Base-by-base conservation (phyloP, 2,888 invertebrate species). In the Caenorhabditis angaria region DNA sequence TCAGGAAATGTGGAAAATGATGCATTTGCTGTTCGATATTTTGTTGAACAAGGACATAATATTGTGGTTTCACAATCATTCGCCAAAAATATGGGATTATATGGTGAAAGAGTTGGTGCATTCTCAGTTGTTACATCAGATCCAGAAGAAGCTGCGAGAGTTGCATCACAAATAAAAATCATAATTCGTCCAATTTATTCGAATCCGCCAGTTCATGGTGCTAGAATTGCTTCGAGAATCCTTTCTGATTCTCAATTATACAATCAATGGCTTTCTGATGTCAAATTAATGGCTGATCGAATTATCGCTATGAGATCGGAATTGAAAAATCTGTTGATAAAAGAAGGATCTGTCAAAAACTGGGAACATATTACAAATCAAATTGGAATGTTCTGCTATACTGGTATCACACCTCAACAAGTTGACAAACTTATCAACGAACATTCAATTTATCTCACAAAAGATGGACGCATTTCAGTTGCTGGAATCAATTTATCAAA, bases 301-400 rank as follows among this genome's bases (percentile, higher is more conserved):
- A 97, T 99, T 87, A 99, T 97, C 87, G 90, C 91, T 14, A 94
- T 97, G 90, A 92, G 99, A 75, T 90, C 90, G 18, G 89, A 91
- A 82, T 91, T 99, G 32, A 91, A 92, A 75, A 91, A 92, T 0
- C 92, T 93, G 87, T 91, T 99, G 81, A 91, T 92, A 84, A 92
- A 92, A 82, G 82, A 82, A 61, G 82, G 82, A 62, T 80, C 80
- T 27, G 95, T 96, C 1, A 97, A 97, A 71, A 92, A 90, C 81
- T 99, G 99, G 99, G 92, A 94, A 84, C 97, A 99, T 89, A 94
- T 99, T 80, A 93, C 93, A 12, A 91, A 92, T 51, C 88, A 97
- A 90, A 97, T 96, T 88, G 99, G 99, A 80, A 94, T 99, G 93
- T 99, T 99, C 90, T 97, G 96, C 2, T 99, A 94, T 90, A 97